These are phyloP conservation scores for Corticium candelabrum DNA, from an alignment of 37 sponge, comb jelly and placozoan genomes.

Conservation along the genomic window DNA sequence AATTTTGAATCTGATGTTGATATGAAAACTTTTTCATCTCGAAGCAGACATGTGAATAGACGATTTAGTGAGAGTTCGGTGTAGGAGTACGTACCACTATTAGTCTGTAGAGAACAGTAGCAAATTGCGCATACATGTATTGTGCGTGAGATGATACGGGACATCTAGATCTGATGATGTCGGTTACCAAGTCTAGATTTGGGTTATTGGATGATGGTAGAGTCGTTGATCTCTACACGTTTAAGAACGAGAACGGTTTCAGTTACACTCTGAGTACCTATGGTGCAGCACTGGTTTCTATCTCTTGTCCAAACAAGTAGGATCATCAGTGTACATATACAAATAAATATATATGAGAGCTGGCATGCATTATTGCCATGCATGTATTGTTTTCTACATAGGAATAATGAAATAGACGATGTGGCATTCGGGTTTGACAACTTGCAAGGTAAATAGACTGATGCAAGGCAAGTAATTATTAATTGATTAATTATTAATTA, in stretches of 20 bases:
- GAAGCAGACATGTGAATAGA: no score
- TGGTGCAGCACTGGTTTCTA: conserved; percentile 15
- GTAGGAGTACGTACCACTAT: no score
- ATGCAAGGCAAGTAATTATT: no score
- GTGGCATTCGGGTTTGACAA: conserved; percentile 26
- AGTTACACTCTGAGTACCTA: conserved; percentile 9
- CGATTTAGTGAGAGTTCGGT: no score
- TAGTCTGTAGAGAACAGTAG: no score
- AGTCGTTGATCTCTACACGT: conserved; percentile 15
- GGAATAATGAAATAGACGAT: not conserved
- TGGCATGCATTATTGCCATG: not conserved
- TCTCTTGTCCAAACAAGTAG: not conserved
- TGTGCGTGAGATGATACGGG: not conserved
- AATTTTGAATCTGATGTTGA: no score
- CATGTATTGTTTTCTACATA: not conserved
- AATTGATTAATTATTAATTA: not conserved
- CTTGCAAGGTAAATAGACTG: not conserved
- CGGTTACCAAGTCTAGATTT: conserved; percentile 1
- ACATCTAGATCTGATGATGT: not conserved
- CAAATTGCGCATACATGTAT: no score
- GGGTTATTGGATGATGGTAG: conserved; percentile 16
- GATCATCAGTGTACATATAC: no score
- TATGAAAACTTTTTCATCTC: no score
- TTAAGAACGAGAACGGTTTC: conserved; percentile 7
- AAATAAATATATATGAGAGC: no score